A percentile compares a stretch with the other conserved stretches of the same genome.
Evolutionary conservation across 2,888 invertebrate genomes (phyloP).

Genomic region (Epistrophe grossulariae): DNA sequence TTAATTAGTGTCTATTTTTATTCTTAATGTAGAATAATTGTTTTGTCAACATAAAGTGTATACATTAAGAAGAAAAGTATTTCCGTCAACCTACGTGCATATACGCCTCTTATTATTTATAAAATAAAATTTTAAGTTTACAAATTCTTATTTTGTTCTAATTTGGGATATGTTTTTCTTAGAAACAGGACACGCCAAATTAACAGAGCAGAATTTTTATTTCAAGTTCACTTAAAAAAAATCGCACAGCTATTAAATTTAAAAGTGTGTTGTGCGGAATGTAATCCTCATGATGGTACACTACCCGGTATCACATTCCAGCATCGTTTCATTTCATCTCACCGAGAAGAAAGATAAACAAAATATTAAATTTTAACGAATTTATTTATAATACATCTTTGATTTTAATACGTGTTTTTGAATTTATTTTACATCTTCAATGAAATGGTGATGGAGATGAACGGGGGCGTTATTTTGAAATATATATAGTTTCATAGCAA

Average conservation of each 20-base stretch:
- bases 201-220: constrained; percentile 21
- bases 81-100: constrained; percentile 66
- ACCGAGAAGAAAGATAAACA: constrained; percentile 15
- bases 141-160: constrained; percentile 22
- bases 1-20: constrained; percentile 75
- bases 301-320: neutral
- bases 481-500: constrained; percentile 54
- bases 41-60: constrained; percentile 45
- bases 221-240: constrained; percentile 59
- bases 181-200: constrained; percentile 8
- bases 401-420: constrained; percentile 10
- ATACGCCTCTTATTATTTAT: constrained; percentile 62
- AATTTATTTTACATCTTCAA: constrained; percentile 12
- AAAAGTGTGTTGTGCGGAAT: constrained; percentile 15
- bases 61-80: constrained; percentile 65
- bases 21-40: constrained; percentile 57
- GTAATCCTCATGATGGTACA: constrained; percentile 8
- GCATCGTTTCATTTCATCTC: neutral
- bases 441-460: neutral
- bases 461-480: constrained; percentile 37
- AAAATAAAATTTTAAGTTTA: constrained; percentile 18
- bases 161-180: constrained; percentile 13
- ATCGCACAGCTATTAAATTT: constrained; percentile 14
- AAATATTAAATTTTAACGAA: constrained; percentile 21
- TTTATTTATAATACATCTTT: constrained; percentile 11